Evolutionary conservation across 2,113 vertebrate genomes (phyloP), one percentile per base, ranked within the genome.

Genomic region (Ellobius talpinus): DNA sequence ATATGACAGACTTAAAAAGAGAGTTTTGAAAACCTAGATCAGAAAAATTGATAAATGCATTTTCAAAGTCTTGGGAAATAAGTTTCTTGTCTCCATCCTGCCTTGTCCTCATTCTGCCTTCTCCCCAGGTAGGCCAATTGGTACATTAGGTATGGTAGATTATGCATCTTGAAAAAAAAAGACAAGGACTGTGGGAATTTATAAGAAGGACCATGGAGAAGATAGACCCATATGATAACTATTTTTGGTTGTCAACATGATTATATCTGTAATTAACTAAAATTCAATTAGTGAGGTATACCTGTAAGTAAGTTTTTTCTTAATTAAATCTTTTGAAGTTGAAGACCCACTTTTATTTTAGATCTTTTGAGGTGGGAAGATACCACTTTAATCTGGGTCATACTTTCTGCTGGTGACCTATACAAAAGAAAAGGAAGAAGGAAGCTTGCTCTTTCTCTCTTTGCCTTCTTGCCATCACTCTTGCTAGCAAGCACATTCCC

Each of bases 181-280:
- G 10, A 0, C 14, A 86, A 1, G 0, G 7, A 5, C 5, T 87
- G 0, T 23, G 33, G 29, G 55, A 42, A 77, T 31, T 39, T 3
- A 13, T 26, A 0, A 7, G 33, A 5, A 78, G 21, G 33, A 66
- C 3, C 16, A 36, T 84, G 52, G 10, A 16, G 5, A 11, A 24
- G 31, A 5, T 96, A 90, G 13, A 77, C 5, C 14, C 3, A 7
- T 47, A 13, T 31, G 12, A 77, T 47, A 12, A 1, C 2, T 47
- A 77, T 13, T 77, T 6, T 77, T 77, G 26, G 24, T 29, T 45
- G 74, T 77, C 24, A 47, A 47, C 42, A 29, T 45, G 24, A 45
- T 5, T 45, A 76, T 11, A 45, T 45, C 73, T 47, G 24, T 47
- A 76, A 76, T 74, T 76, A 76, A 76, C 24, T 45, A 76, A 76